These are phyloP conservation scores for Oasisia sp. DNA, from an alignment of 2,888 invertebrate species.

Conservation along the genomic window DNA sequence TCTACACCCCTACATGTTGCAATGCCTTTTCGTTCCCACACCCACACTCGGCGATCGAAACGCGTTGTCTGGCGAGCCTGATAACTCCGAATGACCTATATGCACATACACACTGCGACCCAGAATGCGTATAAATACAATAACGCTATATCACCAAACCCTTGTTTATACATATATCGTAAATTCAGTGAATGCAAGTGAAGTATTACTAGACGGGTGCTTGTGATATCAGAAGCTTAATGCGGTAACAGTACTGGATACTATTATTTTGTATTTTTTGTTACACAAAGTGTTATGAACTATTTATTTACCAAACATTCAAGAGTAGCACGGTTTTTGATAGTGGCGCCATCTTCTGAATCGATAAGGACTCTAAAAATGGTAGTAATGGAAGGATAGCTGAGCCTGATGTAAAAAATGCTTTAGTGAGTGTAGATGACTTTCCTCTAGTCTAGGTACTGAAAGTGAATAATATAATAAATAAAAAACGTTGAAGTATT, in stretches of 20 bases:
- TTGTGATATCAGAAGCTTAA: not conserved
- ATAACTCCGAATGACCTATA: not conserved
- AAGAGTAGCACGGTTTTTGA: not conserved
- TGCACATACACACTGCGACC: not conserved
- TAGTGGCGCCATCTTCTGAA: not conserved
- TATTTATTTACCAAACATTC: not conserved
- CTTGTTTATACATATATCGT: not conserved
- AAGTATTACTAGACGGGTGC: not conserved
- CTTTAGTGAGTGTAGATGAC: too few relatives aligned
- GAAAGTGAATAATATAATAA: too few relatives aligned
- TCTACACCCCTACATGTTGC: not conserved
- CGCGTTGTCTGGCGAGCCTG: not conserved
- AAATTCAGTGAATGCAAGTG: not conserved
- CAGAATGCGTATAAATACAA: not conserved
- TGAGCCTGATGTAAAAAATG: too few relatives aligned
- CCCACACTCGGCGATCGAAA: not conserved
- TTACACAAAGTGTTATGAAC: not conserved
- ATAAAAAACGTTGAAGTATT: too few relatives aligned
- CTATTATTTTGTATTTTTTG: not conserved
- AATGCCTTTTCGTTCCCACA: not conserved
- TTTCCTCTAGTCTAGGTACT: too few relatives aligned
- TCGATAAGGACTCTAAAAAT: not conserved
- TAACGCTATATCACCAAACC: not conserved
- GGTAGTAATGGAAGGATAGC: not conserved
- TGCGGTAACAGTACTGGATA: not conserved